Base-by-base conservation (phyloP, 2,888 invertebrate species). In the Theodoxus fluviatilis region DNA sequence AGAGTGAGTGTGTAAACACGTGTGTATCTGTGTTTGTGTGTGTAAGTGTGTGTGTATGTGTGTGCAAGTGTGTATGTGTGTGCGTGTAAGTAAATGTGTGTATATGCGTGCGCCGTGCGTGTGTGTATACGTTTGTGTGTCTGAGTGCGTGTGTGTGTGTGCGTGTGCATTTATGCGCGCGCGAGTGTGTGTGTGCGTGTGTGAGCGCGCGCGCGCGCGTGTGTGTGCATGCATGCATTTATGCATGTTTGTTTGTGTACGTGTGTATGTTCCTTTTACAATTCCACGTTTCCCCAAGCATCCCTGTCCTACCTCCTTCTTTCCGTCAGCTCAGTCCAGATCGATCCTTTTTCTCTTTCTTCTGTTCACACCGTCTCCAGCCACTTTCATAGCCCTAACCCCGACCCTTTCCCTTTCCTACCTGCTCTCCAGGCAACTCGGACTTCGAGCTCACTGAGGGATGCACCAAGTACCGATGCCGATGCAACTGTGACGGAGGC, bases 401-500 rank as follows among this genome's bases (percentile, higher is more conserved):
- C n/a, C n/a, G n/a, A n/a, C n/a, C n/a, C n/a, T n/a, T n/a, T n/a
- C n/a, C n/a, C n/a, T n/a, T n/a, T n/a, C n/a, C n/a, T n/a, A n/a
- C n/a, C n/a, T n/a, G n/a, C n/a, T n/a, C 47, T 65, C 57, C 75
- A 31, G 80, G 80, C 2, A 78, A 80, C 55, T 73, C 79, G 1
- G 68, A 69, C 6, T 83, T 83, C 73, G 74, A 74, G 47, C 73
- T 80, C 38, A 74, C 73, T 6, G 72, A 80, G 55, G 79, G 76
- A 1, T 83, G 83, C 69, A 76, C 76, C 33, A 72, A 78, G 55
- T 83, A 80, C 43, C 63, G 75, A n/a, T 83, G 83, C 67, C 65
- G 66, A n/a, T 83, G 82, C 69, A 76, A 78, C 40, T 83, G 83
- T 73, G 79, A 81, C 57, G 83, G 83, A 9, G 73, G 78, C 33